These are phyloP conservation scores for Hydrophis major DNA, from an alignment of 2,797 vertebrate species.

Conservation along the genomic window DNA sequence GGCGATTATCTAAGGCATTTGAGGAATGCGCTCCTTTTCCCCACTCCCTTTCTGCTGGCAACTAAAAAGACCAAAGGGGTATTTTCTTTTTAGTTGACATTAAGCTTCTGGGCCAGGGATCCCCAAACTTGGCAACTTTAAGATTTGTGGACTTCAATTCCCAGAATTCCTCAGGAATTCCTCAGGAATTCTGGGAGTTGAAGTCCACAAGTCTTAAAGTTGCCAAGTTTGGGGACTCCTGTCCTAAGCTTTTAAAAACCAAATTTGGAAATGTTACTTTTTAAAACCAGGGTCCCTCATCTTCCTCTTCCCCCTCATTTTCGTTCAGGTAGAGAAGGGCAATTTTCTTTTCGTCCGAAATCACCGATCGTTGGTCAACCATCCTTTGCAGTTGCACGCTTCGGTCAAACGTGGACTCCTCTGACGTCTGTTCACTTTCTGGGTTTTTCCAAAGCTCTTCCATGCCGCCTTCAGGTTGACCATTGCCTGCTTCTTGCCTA, in stretches of 20 bases:
- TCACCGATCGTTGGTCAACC: slow-evolving; percentile 72
- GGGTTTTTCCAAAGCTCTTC: slow-evolving; percentile 38
- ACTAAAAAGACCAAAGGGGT: too few species aligned
- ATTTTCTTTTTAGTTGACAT: too few species aligned
- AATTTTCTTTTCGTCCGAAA: slow-evolving; percentile 82
- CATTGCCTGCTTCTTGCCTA: slow-evolving; percentile 53
- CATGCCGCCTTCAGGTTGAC: slow-evolving; percentile 34
- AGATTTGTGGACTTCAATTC: too few species aligned
- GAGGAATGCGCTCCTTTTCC: too few species aligned
- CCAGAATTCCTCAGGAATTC: too few species aligned
- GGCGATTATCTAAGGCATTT: too few species aligned
- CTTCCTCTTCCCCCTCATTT: slow-evolving; percentile 74
- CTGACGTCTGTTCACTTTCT: slow-evolving; percentile 46
- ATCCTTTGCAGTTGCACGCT: slow-evolving; percentile 72
- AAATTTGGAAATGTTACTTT: slow-evolving; percentile 15
- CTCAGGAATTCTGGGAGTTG: too few species aligned
- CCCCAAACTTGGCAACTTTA: too few species aligned
- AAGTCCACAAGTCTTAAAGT: too few species aligned
- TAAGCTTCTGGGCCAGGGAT: neutral
- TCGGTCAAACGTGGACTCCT: slow-evolving; percentile 63
- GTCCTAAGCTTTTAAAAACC: slow-evolving; percentile 13
- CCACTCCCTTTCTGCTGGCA: too few species aligned
- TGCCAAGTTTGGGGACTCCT: too few species aligned
- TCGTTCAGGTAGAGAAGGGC: slow-evolving; percentile 87
- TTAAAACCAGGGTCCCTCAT: slow-evolving; percentile 75